These are phyloP conservation scores for Microctonus brassicae DNA, from an alignment of 2,888 invertebrate species.

Conservation along the genomic window DNA sequence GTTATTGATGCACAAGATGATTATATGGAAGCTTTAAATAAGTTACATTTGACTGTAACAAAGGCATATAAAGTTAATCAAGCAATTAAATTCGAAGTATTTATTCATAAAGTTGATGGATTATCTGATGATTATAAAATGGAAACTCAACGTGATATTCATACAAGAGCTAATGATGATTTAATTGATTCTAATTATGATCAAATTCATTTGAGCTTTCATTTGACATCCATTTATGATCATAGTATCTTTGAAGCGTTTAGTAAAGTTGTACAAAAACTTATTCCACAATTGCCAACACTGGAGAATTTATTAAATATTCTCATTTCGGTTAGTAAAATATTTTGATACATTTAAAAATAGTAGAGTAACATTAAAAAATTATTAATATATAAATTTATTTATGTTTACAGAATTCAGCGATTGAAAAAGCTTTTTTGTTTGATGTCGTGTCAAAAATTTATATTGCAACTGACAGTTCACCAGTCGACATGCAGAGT, in stretches of 20 bases:
- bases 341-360: neutral
- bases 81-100: slow-evolving; percentile 97
- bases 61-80: slow-evolving; percentile 96
- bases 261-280: slow-evolving; percentile 99
- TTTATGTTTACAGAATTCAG: slow-evolving; percentile 85
- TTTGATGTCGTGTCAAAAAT: slow-evolving; percentile 99
- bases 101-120: slow-evolving; percentile 99
- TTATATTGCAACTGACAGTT: slow-evolving; percentile 99
- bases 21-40: slow-evolving; percentile 94
- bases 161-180: slow-evolving; percentile 96
- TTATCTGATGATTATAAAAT: slow-evolving; percentile 99
- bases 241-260: slow-evolving; percentile 99
- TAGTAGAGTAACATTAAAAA: neutral
- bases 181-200: slow-evolving; percentile 88
- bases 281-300: slow-evolving; percentile 97
- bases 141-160: slow-evolving; percentile 98
- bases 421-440: slow-evolving; percentile 98
- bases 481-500: slow-evolving; percentile 99
- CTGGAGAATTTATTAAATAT: slow-evolving; percentile 97
- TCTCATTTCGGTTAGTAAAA: slow-evolving; percentile 88
- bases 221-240: slow-evolving; percentile 98
- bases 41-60: slow-evolving; percentile 92
- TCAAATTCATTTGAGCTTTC: slow-evolving; percentile 92
- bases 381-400: slow-evolving; percentile 22
- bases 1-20: slow-evolving; percentile 99